Base-by-base conservation (phyloP, 2,888 invertebrate genomes). In the Coremacera marginata region DNA sequence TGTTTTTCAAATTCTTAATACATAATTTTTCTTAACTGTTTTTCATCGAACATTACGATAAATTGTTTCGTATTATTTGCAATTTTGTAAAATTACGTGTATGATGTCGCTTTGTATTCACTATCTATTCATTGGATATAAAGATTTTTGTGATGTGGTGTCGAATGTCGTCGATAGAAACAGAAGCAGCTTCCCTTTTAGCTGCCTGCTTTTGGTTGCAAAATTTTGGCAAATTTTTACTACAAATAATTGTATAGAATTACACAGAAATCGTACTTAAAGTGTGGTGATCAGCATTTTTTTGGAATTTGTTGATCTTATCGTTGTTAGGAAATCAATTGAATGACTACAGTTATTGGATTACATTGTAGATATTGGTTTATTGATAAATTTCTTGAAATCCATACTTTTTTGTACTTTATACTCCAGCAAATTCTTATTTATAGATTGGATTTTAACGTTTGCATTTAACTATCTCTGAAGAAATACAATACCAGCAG, bases 21-120 rank as follows among this genome's bases (percentile, higher is more conserved):
- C 3, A 31, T 31, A 5, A n/a, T n/a, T 11, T 63, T 63, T 27
- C 9, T n/a, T 5, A 16, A 37, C 19, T 7, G 34, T 9, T 2
- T 11, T 57, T 37, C 7, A 8, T 70, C 25, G 16, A 8, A 8
- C 49, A 49, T 72, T 44, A 27, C 31, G 16, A 9, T 70, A 51
- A 74, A 75, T 75, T 68, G 55, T 68, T 75, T 75, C 55, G 68
- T 55, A 75, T 75, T 75, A 60, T 57, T 67, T 57, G 27, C 37
- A 67, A 75, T 75, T 44, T 68, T 75, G 67, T 75, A 57, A 57
- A 60, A 75, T 75, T 72, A 60, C 34, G n/a, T 49, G 14, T 37
- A 22, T 25, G 37, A 14, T n/a, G 25, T 44, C 11, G 44, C 9
- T 63, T 63, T 44, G 57, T 68, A 22, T 44, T 57, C 55, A 14